Conservation (phyloP, 2,113 vertebrate species). For the Recurvirostra avosetta region DNA sequence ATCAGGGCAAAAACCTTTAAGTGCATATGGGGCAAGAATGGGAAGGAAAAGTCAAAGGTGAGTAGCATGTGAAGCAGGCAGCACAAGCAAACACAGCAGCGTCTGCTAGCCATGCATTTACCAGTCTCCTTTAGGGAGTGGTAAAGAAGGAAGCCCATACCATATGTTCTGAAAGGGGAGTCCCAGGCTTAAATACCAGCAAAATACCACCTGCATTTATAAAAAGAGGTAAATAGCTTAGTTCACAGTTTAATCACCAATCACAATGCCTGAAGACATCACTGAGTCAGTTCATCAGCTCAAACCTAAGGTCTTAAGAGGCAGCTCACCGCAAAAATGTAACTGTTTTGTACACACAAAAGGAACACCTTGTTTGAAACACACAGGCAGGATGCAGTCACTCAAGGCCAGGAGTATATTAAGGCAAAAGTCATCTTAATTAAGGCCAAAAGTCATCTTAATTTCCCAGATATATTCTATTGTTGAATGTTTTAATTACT, state of each 20-base stretch:
- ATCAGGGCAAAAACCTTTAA: neutral
- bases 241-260: neutral
- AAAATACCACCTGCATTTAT: neutral
- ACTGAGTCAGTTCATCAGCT: neutral
- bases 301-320: neutral
- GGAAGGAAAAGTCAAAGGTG: neutral
- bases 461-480: neutral
- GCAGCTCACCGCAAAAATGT: neutral
- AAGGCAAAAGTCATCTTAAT: neutral
- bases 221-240: neutral
- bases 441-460: neutral
- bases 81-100: neutral
- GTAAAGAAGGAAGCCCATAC: neutral
- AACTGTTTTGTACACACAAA: neutral
- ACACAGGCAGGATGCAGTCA: neutral
- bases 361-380: neutral
- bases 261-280: neutral
- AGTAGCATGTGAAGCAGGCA: neutral
- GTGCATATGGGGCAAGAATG: neutral
- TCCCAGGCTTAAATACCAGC: neutral
- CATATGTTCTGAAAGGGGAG: neutral
- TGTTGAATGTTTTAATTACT: neutral
- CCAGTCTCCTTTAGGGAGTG: neutral
- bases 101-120: neutral
- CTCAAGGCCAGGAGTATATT: no score